Conservation (phyloP, 2,113 vertebrate genomes). For the Saguinus imperator region DNA sequence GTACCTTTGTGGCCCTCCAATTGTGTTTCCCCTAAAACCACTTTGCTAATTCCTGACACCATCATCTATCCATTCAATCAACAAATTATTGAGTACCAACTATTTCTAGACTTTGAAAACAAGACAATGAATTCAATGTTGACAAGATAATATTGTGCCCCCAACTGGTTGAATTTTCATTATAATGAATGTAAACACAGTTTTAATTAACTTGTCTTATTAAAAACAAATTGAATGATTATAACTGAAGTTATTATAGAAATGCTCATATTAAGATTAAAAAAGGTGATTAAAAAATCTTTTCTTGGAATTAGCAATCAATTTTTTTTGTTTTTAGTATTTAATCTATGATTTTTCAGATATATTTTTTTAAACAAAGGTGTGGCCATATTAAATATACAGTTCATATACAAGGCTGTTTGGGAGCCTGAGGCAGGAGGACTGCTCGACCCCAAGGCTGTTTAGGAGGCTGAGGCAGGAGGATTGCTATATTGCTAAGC, state of each 20-base stretch:
- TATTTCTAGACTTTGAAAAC: constrained; percentile 23
- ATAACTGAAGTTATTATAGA: background rate
- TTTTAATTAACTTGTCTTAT: constrained; percentile 36
- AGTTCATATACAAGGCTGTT: background rate
- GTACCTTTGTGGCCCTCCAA: background rate
- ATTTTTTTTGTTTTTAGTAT: background rate
- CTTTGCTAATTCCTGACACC: background rate
- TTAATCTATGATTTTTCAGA: background rate
- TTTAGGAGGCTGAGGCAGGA: no score
- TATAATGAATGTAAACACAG: background rate
- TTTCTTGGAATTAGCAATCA: background rate
- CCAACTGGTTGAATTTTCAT: background rate
- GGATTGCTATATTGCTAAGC: no score
- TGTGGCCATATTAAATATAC: background rate
- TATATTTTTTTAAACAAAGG: constrained; percentile 39
- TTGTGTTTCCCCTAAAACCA: background rate
- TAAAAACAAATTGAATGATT: background rate
- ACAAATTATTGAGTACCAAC: background rate
- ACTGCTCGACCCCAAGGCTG: no score
- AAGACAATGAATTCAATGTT: constrained; percentile 11
- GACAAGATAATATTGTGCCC: background rate
- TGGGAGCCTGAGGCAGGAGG: no score
- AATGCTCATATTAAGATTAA: background rate
- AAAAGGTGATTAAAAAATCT: background rate
- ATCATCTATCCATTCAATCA: background rate